These are phyloP conservation scores for Sparus aurata DNA, from an alignment of 2,797 vertebrate species.

Conservation along the genomic window DNA sequence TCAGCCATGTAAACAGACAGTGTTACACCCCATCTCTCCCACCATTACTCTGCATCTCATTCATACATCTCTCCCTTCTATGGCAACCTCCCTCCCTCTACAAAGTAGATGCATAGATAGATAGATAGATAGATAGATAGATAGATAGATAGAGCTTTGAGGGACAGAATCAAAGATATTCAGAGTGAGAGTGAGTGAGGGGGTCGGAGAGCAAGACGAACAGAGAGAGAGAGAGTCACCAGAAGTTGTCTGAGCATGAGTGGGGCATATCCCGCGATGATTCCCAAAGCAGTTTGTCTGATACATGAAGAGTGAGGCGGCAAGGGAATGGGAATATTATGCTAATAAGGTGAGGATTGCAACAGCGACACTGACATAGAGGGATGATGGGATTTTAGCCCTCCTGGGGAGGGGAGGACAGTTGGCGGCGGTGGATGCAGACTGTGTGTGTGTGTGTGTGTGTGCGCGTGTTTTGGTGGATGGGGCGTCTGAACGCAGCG, in stretches of 20 bases:
- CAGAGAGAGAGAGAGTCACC: constrained; percentile 12
- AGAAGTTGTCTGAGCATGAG: constrained; percentile 39
- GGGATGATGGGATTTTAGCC: constrained; percentile 73
- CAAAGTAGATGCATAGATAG: too few species aligned
- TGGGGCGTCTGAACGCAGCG: background rate
- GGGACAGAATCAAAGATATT: constrained; percentile 9
- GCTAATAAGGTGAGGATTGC: constrained; percentile 72
- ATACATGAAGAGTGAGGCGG: constrained; percentile 66
- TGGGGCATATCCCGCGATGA: constrained; percentile 56
- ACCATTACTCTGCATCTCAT: constrained; percentile 40
- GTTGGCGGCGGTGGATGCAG: constrained; percentile 19
- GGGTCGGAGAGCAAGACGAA: constrained; percentile 7
- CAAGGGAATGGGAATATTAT: constrained; percentile 83
- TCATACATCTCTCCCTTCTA: constrained; percentile 2
- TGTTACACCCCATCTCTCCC: constrained; percentile 55
- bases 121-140: constrained; percentile 8
- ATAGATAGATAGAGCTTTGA: constrained; percentile 6
- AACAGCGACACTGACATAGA: constrained; percentile 71
- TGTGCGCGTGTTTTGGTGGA: constrained; percentile 4
- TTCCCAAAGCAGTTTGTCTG: constrained; percentile 74
- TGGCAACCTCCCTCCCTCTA: background rate
- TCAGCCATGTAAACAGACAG: constrained; percentile 56
- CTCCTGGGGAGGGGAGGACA: constrained; percentile 58
- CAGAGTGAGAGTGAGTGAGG: background rate
- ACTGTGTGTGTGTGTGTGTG: constrained; percentile 2